phyloP scores from a whole-genome alignment of 2,797 vertebrate genomes.

The Mus caroli region DNA sequence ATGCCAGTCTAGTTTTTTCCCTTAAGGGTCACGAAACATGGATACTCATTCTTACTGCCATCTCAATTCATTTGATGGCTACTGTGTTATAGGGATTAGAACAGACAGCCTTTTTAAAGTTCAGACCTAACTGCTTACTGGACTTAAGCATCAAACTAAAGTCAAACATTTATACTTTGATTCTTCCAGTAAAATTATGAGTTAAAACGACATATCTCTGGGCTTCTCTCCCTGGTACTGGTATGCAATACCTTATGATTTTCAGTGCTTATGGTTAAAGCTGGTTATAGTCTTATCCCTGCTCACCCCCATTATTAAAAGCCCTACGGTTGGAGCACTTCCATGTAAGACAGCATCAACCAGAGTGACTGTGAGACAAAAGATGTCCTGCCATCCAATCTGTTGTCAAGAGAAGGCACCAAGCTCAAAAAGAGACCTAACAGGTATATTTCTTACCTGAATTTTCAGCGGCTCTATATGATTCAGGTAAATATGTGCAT shows the following conservation, averaged over 20 bases:
- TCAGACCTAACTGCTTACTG: neutral
- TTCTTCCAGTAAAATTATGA: neutral
- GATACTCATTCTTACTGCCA: neutral
- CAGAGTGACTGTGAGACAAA: neutral
- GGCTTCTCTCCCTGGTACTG: neutral
- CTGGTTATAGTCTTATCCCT: neutral
- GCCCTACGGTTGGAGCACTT: neutral
- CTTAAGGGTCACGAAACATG: neutral
- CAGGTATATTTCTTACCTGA: conserved; percentile 91
- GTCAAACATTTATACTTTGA: conserved; percentile 10
- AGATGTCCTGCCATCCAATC: neutral
- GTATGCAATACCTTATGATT: neutral
- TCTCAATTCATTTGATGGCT: conserved; percentile 8
- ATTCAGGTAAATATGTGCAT: conserved; percentile 97
- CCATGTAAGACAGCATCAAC: neutral
- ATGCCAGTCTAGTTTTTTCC: neutral
- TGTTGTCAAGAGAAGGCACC: conserved; percentile 11
- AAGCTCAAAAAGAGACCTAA: neutral
- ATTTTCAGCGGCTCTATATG: conserved; percentile 95
- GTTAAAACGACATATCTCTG: conserved; percentile 10
- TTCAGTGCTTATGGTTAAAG: neutral
- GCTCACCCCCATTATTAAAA: neutral
- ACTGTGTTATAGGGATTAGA: neutral
- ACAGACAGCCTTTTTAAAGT: conserved; percentile 5
- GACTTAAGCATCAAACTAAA: conserved; percentile 9